Evolutionary conservation across 2,888 invertebrate genomes (phyloP).

Genomic region (Phyllotreta cruciferae): DNA sequence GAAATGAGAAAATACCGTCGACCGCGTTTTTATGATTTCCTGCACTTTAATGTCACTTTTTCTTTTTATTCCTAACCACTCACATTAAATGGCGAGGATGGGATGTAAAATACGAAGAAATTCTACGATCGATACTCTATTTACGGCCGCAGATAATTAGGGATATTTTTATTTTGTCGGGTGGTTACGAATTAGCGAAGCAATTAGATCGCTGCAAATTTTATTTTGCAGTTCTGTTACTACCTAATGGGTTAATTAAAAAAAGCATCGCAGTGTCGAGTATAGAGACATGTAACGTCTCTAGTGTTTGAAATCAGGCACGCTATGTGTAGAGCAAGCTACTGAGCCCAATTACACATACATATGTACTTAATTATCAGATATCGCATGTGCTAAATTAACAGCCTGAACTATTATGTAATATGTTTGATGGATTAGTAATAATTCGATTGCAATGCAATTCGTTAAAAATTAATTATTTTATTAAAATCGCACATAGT

Average conservation of each 20-base stretch:
- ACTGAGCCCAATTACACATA: not conserved
- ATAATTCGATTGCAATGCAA: too few relatives aligned
- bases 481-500: too few relatives aligned
- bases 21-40: slow-evolving; percentile 13
- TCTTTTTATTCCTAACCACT: slow-evolving; percentile 11
- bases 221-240: not conserved
- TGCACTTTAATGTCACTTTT: slow-evolving; percentile 18
- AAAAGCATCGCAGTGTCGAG: slow-evolving; percentile 6
- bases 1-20: slow-evolving; percentile 13
- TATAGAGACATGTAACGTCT: slow-evolving; percentile 20
- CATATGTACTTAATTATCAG: slow-evolving; percentile 3
- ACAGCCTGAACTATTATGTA: not conserved
- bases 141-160: not conserved
- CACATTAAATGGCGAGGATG: slow-evolving; percentile 5
- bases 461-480: too few relatives aligned
- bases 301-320: slow-evolving; percentile 7
- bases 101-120: slow-evolving; percentile 11
- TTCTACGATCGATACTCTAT: not conserved
- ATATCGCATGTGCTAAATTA: not conserved
- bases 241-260: slow-evolving; percentile 14
- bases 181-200: too few relatives aligned
- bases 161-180: not conserved
- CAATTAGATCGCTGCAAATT: not conserved
- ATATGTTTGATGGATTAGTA: not conserved
- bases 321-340: slow-evolving; percentile 14